phyloP scores from a whole-genome alignment of 1,140 invertebrate species.

The Pantala flavescens region DNA sequence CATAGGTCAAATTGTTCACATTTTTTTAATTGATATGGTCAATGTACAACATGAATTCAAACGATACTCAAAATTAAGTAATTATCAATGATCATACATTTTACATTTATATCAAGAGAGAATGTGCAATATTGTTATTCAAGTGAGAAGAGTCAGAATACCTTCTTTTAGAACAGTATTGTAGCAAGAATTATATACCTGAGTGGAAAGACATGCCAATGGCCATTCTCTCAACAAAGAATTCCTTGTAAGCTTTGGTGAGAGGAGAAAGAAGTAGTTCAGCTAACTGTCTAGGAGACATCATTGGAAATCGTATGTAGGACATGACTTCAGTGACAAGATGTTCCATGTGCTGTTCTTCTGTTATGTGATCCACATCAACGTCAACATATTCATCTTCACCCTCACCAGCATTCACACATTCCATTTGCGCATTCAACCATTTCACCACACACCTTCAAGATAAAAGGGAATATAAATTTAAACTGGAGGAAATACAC shows the following conservation, averaged over 20 bases:
- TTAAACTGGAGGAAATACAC: constrained; percentile 54
- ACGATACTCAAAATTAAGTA: too few species aligned
- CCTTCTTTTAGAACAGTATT: too few species aligned
- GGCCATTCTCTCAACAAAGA: constrained; percentile 78
- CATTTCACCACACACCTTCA: constrained; percentile 59
- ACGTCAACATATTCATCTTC: constrained; percentile 20
- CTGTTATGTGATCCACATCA: constrained; percentile 22
- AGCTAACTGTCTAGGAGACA: constrained; percentile 73
- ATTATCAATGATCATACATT: too few species aligned
- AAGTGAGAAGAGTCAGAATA: too few species aligned
- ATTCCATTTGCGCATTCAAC: constrained; percentile 51
- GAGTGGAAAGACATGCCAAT: constrained; percentile 83
- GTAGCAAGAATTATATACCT: constrained; percentile 36
- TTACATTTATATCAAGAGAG: too few species aligned
- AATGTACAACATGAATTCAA: too few species aligned
- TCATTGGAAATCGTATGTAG: constrained; percentile 83
- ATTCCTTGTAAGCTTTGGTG: constrained; percentile 71
- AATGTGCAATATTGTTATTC: too few species aligned
- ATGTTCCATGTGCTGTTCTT: constrained; percentile 47
- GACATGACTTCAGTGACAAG: constrained; percentile 63
- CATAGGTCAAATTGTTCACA: too few species aligned
- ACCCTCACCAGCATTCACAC: constrained; percentile 35
- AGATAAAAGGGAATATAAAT: constrained; percentile 13
- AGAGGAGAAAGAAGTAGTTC: constrained; percentile 65
- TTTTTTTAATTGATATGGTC: too few species aligned